Evolutionary conservation across 1,140 invertebrate species (phyloP).

Genomic region (Nebria ingens): DNA sequence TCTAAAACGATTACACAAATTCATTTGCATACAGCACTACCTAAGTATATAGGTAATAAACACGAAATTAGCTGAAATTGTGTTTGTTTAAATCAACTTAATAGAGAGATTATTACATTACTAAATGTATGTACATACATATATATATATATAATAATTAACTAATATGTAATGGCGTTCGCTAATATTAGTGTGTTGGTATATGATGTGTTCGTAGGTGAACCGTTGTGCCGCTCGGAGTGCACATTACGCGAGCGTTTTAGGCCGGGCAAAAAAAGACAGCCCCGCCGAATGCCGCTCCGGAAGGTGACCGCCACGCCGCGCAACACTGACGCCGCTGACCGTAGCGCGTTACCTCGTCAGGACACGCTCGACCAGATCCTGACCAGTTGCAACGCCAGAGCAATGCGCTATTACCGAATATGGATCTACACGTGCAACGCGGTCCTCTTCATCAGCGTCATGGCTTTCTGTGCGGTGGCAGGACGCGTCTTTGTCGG

Average conservation of each 20-base stretch:
- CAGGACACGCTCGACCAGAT: conserved; percentile 3
- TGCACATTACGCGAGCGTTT: background rate
- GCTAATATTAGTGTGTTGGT: too few species aligned
- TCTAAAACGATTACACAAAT: too few species aligned
- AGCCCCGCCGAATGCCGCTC: conserved; percentile 6
- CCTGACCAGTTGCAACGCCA: conserved; percentile 24
- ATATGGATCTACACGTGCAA: conserved; percentile 90
- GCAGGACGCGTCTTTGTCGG: conserved; percentile 59
- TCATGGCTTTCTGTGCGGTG: conserved; percentile 67
- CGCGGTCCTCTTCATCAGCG: conserved; percentile 69
- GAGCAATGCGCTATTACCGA: conserved; percentile 63
- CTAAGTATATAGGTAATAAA: too few species aligned
- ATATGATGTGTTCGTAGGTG: background rate
- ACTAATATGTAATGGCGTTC: too few species aligned
- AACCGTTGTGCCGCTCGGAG: background rate
- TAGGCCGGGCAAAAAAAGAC: background rate
- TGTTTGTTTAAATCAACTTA: too few species aligned
- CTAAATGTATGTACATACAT: too few species aligned
- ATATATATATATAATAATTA: too few species aligned
- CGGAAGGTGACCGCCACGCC: background rate
- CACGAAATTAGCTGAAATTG: too few species aligned
- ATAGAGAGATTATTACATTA: too few species aligned
- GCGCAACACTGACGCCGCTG: background rate
- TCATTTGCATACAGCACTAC: too few species aligned
- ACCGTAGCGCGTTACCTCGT: background rate